Conservation (phyloP, 2,113 vertebrate genomes). For the Xerus inauris region DNA sequence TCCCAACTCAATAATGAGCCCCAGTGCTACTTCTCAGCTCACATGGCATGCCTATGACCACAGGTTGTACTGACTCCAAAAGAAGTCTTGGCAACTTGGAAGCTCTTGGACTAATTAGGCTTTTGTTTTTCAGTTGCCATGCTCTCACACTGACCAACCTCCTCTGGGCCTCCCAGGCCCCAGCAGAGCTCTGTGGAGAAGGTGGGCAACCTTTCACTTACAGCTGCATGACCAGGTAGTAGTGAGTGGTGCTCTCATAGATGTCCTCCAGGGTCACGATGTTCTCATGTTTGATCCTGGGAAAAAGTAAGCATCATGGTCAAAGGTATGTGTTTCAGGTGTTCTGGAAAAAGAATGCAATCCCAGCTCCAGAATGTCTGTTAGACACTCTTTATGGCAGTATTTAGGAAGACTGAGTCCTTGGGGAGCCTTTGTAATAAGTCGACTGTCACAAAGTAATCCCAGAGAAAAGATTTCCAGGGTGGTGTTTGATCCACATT, state of each 20-base stretch:
- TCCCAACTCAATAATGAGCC: background rate
- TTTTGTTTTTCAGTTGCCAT: background rate
- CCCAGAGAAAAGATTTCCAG: background rate
- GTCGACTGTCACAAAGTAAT: background rate
- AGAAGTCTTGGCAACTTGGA: background rate
- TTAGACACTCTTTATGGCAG: background rate
- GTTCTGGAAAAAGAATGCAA: background rate
- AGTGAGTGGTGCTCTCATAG: constrained; percentile 95
- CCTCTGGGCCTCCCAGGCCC: background rate
- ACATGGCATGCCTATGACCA: background rate
- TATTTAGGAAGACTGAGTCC: background rate
- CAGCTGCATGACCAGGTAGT: constrained; percentile 98
- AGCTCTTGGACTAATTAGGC: background rate
- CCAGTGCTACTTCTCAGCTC: background rate
- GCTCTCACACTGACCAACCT: background rate
- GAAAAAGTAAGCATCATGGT: background rate
- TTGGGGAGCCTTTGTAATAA: background rate
- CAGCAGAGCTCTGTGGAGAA: background rate
- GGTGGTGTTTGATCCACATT: background rate
- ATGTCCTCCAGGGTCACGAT: constrained; percentile 96
- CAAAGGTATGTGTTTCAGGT: background rate
- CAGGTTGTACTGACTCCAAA: background rate
- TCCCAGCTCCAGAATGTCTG: background rate
- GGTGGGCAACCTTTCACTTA: constrained; percentile 84
- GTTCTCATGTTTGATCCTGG: constrained; percentile 97